phyloP scores from a whole-genome alignment of 2,888 invertebrate species.

The Leuctra nigra region DNA sequence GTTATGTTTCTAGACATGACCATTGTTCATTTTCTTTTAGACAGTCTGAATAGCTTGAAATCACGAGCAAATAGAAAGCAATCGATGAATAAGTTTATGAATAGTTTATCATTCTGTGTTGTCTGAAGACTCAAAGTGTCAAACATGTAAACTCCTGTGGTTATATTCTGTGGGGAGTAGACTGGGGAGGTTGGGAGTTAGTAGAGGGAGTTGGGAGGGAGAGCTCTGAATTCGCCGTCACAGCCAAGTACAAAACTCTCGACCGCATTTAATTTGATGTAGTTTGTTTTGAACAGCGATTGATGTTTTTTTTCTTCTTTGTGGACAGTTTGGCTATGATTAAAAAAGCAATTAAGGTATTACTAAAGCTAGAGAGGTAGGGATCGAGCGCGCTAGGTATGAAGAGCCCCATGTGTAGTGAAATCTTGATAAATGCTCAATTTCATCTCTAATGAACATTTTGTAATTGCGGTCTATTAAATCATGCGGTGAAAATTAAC shows the following conservation, averaged over 20 bases:
- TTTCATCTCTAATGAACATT: no score
- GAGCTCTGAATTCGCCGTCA: neutral
- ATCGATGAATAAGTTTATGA: conserved; percentile 7
- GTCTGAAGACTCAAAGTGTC: conserved; percentile 1
- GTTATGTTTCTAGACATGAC: neutral
- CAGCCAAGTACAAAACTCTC: no score
- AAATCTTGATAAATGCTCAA: no score
- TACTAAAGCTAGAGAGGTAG: no score
- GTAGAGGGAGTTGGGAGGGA: no score
- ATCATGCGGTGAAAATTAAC: no score
- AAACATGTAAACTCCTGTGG: conserved; percentile 1
- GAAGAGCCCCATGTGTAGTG: no score
- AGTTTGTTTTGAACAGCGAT: neutral
- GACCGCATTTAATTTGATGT: conserved; percentile 1
- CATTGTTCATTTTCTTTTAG: conserved; percentile 14
- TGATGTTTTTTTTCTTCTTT: conserved; percentile 1
- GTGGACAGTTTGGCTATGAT: conserved; percentile 1
- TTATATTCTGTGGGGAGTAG: no score
- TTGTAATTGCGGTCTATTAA: no score
- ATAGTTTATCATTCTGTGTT: conserved; percentile 14
- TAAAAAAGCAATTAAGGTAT: conserved; percentile 3
- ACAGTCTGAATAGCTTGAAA: conserved; percentile 9
- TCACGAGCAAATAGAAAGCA: no score
- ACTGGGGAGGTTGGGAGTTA: no score
- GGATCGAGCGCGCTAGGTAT: no score